Conservation (phyloP, 2,113 vertebrate genomes). For the Neolamprologus caudopunctatus region DNA sequence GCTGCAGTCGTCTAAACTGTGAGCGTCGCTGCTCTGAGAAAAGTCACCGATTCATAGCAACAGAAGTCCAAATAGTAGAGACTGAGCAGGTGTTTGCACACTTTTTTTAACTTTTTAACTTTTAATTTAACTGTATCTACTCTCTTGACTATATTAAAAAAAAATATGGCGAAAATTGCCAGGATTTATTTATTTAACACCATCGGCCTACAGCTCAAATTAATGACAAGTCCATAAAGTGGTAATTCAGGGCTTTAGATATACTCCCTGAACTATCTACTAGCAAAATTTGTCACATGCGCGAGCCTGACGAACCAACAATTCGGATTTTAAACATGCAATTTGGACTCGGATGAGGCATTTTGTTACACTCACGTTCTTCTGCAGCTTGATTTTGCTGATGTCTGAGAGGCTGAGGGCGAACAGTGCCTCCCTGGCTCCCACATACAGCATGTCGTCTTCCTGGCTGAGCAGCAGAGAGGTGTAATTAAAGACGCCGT, state of each 20-base stretch:
- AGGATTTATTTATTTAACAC: background rate
- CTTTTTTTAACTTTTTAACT: background rate
- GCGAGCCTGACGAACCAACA: background rate
- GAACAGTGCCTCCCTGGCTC: slow-evolving; percentile 82
- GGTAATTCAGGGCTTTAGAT: background rate
- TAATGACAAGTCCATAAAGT: background rate
- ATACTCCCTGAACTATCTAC: background rate
- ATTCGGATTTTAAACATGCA: background rate
- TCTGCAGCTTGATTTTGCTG: slow-evolving; percentile 68
- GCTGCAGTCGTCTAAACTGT: background rate
- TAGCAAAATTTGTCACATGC: background rate
- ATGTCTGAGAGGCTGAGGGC: slow-evolving; percentile 79
- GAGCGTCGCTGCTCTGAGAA: background rate
- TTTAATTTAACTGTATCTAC: background rate
- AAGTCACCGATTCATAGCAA: background rate
- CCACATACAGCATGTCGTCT: slow-evolving; percentile 80
- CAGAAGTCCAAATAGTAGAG: background rate
- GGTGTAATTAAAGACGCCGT: slow-evolving; percentile 81
- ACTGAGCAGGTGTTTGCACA: background rate
- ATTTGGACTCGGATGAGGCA: background rate
- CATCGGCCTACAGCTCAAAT: background rate
- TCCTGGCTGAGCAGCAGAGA: slow-evolving; percentile 84
- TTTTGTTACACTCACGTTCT: slow-evolving; percentile 55
- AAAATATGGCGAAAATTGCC: background rate
- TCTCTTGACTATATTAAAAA: background rate